Conservation (phyloP, 2,797 vertebrate genomes). For the Microchirus variegatus region DNA sequence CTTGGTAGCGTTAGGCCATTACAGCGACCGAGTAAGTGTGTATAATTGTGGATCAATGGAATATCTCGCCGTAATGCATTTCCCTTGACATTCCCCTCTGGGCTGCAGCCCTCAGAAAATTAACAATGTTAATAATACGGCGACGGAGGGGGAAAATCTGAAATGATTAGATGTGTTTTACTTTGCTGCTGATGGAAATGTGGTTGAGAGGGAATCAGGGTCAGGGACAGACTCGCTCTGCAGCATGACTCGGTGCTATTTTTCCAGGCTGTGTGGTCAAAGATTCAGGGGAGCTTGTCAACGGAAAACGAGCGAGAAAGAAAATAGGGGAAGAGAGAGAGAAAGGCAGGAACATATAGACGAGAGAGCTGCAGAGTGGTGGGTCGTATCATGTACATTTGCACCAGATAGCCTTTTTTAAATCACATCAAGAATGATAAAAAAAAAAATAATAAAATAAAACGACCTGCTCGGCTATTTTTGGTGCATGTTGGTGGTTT, state of each 20-base stretch:
- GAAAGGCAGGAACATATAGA: slow-evolving; percentile 63
- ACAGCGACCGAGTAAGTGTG: slow-evolving; percentile 72
- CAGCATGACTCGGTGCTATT: slow-evolving; percentile 83
- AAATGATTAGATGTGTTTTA: slow-evolving; percentile 86
- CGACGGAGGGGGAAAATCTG: slow-evolving; percentile 81
- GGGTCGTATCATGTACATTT: slow-evolving; percentile 54
- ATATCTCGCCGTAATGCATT: slow-evolving; percentile 81
- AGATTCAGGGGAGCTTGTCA: slow-evolving; percentile 80
- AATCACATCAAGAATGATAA: slow-evolving; percentile 32
- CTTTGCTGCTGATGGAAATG: slow-evolving; percentile 86
- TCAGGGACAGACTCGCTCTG: slow-evolving; percentile 85
- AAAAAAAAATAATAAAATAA: slow-evolving; percentile 59
- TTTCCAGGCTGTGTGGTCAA: slow-evolving; percentile 86
- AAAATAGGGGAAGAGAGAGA: slow-evolving; percentile 67
- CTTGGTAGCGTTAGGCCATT: slow-evolving; percentile 73
- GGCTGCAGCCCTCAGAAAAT: slow-evolving; percentile 81
- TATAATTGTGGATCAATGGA: slow-evolving; percentile 82
- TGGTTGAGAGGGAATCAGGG: slow-evolving; percentile 86
- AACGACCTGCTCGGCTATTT: slow-evolving; percentile 62
- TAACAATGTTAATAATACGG: slow-evolving; percentile 84
- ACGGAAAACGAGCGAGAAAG: slow-evolving; percentile 83
- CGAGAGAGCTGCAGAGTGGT: slow-evolving; percentile 37
- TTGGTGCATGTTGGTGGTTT: slow-evolving; percentile 69
- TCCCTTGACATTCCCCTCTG: slow-evolving; percentile 80
- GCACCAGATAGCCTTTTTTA: slow-evolving; percentile 34